A percentile compares a stretch with the other conserved stretches of the same genome.
These are phyloP conservation scores for Subacronicta megacephala DNA, from an alignment of 2,888 invertebrate genomes.

Conservation along the genomic window DNA sequence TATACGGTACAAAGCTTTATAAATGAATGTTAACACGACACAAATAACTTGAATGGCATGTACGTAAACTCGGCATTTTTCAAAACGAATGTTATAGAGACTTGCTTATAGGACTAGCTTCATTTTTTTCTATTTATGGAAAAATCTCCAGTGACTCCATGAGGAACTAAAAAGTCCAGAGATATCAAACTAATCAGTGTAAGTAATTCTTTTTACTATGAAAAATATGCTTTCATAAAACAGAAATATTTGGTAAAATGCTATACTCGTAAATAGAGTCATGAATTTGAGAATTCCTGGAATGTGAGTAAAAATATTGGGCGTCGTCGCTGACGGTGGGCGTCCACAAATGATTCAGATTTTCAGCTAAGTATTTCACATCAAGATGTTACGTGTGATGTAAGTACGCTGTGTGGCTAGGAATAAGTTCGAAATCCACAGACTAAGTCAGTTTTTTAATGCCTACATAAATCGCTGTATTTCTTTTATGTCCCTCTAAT, in stretches of 20 bases:
- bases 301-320: slow-evolving; percentile 55
- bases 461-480: no score
- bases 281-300: slow-evolving; percentile 38
- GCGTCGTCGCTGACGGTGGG: slow-evolving; percentile 49
- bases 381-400: no score
- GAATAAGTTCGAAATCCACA: slow-evolving; percentile 16
- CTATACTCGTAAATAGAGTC: slow-evolving; percentile 33
- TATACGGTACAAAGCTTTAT: neutral
- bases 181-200: no score
- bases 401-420: slow-evolving; percentile 26
- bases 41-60: neutral
- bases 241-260: slow-evolving; percentile 27
- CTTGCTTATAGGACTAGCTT: no score
- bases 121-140: no score
- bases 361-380: slow-evolving; percentile 50
- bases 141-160: no score
- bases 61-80: no score
- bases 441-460: neutral
- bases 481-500: no score
- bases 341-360: slow-evolving; percentile 46
- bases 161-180: no score
- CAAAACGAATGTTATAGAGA: no score
- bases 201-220: no score
- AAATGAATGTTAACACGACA: slow-evolving; percentile 9
- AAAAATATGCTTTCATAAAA: slow-evolving; percentile 7